These are phyloP conservation scores for Drosophila austrosaltans DNA, from an alignment of 2,888 invertebrate species.

Conservation along the genomic window DNA sequence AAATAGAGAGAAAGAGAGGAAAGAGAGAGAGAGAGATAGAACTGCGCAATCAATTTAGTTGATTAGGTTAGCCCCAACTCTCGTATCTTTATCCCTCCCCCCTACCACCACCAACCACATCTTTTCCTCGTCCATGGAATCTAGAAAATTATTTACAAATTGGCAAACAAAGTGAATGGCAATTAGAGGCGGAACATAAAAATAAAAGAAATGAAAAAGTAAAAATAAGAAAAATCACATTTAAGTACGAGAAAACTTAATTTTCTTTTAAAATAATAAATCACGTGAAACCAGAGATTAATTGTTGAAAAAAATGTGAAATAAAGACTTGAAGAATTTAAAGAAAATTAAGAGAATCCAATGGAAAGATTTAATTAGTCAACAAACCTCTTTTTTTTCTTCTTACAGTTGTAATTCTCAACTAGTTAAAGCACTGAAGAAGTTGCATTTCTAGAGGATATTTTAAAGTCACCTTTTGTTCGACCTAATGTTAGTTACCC, in stretches of 20 bases:
- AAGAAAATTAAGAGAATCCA: no score
- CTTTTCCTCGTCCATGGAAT: conserved; percentile 19
- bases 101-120: background rate
- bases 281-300: background rate
- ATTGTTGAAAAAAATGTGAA: background rate
- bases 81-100: background rate
- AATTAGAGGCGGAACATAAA: background rate
- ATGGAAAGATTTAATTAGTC: no score
- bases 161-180: conserved; percentile 52
- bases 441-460: no score
- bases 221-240: background rate
- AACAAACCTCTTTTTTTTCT: no score
- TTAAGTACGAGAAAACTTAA: background rate
- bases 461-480: no score
- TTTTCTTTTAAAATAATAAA: background rate
- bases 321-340: no score
- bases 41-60: conserved; percentile 17
- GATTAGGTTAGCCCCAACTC: conserved; percentile 11
- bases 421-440: no score
- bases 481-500: no score
- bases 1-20: background rate
- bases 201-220: background rate
- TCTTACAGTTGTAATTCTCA: no score
- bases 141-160: conserved; percentile 55
- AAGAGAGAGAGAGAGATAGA: conserved; percentile 1